These are phyloP conservation scores for Esox masquinongy DNA, from an alignment of 2,797 vertebrate species.

Conservation along the genomic window DNA sequence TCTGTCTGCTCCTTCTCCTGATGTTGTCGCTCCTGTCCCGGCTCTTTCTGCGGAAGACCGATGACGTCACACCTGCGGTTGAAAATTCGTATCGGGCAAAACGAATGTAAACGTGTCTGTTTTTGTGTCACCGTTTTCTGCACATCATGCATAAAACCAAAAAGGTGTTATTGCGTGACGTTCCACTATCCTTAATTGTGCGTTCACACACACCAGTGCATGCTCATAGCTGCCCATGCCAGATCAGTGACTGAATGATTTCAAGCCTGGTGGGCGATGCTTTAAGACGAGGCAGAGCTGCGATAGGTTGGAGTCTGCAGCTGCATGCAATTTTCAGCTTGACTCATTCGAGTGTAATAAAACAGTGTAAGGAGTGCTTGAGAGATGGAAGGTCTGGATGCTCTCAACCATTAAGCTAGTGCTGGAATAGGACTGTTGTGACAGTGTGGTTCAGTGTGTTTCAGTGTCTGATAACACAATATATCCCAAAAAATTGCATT, in stretches of 20 bases:
- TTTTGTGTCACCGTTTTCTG: conserved; percentile 2
- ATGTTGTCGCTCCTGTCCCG: neutral
- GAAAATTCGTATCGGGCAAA: neutral
- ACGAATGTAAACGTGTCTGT: neutral
- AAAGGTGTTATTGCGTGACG: neutral
- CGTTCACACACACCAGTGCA: neutral
- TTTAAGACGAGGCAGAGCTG: conserved; percentile 69
- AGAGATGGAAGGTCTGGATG: conserved; percentile 74
- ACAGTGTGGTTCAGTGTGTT: neutral
- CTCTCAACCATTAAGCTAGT: conserved; percentile 78
- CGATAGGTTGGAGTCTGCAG: conserved; percentile 80
- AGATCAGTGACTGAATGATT: conserved; percentile 79
- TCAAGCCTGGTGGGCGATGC: conserved; percentile 80
- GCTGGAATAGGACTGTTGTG: conserved; percentile 71
- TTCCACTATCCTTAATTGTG: neutral
- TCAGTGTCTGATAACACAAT: neutral
- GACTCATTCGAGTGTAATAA: conserved; percentile 89
- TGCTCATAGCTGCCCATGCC: conserved; percentile 65
- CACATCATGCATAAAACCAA: neutral
- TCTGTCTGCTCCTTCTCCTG: neutral
- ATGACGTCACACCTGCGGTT: neutral
- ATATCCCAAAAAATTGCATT: neutral
- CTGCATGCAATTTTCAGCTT: conserved; percentile 87
- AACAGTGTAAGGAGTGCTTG: conserved; percentile 85
- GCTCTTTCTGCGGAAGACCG: neutral